Evolutionary conservation across 2,113 vertebrate species (phyloP), one percentile per base, ranked within the genome.

Genomic region (Charina bottae): DNA sequence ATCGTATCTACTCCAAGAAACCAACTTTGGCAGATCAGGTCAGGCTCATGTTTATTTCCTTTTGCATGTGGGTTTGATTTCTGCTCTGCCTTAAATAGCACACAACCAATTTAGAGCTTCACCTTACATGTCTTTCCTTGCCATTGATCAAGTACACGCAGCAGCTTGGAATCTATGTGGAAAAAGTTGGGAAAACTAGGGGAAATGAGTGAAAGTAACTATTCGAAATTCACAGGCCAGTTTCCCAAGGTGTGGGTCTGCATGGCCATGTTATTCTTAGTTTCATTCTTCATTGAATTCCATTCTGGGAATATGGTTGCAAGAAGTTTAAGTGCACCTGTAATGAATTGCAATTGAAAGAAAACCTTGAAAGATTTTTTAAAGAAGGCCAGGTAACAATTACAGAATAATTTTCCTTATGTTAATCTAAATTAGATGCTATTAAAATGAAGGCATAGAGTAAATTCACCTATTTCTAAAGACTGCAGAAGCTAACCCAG

Each of bases 1-100:
- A 98, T 88, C 98, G 98, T 49, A 97, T 98, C 93, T 98, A 98
- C 93, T 99, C 98, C 0, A 99, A 98, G 96, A 98, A 98, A 42
- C 97, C 97, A 21, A 96, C 92, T 1, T 94, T 99, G 33, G 97
- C 98, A 87, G 98, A 99, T 95, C 98, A 99, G 96, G 97, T 97
- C 60, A 97, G 97, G 26, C 17, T 6, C 7, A 7, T 4, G 58
- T 33, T 0, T 72, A 1, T 54, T 54, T 33, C 13, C 7, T 6
- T 0, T 53, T 58, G 0, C 0, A 4, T 12, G 15, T 4, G 6
- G 49, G 54, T 4, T 42, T 93, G 37, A 56, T 86, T 87, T 0
- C 0, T 7, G 0, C 12, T 21, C 88, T 89, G 24, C 28, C 46
- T 6, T 83, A 33, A 60, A 56, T 13, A 91, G 26, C 21, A 83